Evolutionary conservation across 2,797 vertebrate species (phyloP), one percentile per base, ranked within the genome.

Genomic region (Lateolabrax maculatus): DNA sequence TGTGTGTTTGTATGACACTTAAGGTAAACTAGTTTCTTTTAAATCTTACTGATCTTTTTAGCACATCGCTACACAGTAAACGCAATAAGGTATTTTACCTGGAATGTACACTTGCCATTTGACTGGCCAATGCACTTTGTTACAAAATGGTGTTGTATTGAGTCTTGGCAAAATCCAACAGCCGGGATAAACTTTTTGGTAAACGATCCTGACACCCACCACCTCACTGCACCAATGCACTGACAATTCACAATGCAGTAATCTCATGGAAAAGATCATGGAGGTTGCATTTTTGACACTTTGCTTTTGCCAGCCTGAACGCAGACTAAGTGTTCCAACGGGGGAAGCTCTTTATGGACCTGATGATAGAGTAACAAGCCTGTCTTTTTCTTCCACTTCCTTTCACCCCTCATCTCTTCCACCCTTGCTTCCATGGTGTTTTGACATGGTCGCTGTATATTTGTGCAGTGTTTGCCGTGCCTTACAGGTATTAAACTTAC

Each of bases 281-380:
- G 10, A 55, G 29, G 23, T 34, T 31, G 13, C 2, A 39, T 66
- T 62, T 70, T 71, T 57, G 37, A 52, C 25, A 75, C 65, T 48
- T 44, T 36, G n/a, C 25, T 55, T 61, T 71, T 55, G 48, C 13
- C 46, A 60, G 65, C 70, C 23, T 65, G 48, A 49, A 60, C 10
- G 5, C 39, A 63, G 41, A 16, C 51, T 63, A 75, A 81, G 62
- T 88, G 39, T 75, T 89, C 87, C 79, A 76, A 27, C 49, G 57
- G 48, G 62, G 41, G 67, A 76, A 85, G 74, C 67, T 84, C 37
- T 56, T 77, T 91, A 87, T 88, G 80, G 18, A 46, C 23, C 41
- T 31, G 48, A 51, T 71, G 71, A 75, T 8, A 60, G 53, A 79
- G 31, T 27, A 55, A 34, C 43, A 52, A 87, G 58, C 61, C 49